Conservation (phyloP, 2,113 vertebrate species). For the Amblyornis subalaris region DNA sequence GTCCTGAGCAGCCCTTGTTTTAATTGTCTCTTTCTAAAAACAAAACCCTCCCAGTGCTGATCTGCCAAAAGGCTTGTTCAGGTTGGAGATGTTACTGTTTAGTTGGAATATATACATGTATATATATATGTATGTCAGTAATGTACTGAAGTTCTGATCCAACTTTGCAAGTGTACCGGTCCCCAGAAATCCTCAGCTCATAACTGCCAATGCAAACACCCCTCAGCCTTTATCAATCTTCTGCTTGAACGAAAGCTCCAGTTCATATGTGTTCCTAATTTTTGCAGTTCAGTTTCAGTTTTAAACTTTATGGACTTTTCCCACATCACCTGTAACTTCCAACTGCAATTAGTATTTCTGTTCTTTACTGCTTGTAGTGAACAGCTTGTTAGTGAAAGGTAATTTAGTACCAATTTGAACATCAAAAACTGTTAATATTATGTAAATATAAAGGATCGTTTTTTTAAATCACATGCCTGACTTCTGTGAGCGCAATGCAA, state of each 20-base stretch:
- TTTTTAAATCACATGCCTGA: neutral
- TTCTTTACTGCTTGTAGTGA: neutral
- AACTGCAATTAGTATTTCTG: neutral
- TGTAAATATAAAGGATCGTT: neutral
- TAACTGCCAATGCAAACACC: neutral
- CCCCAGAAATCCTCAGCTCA: neutral
- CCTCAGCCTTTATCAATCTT: neutral
- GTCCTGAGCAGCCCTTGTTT: neutral
- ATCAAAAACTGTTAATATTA: neutral
- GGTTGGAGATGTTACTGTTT: neutral
- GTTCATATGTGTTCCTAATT: neutral
- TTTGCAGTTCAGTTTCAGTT: neutral
- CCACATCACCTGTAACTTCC: neutral
- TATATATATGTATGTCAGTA: neutral
- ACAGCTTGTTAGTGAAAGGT: neutral
- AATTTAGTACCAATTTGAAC: neutral
- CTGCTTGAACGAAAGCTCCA: neutral
- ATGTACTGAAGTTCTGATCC: neutral
- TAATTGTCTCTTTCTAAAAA: neutral
- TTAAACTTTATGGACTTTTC: neutral
- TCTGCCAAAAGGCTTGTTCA: conserved; percentile 1
- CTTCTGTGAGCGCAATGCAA: neutral
- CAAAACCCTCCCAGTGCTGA: neutral
- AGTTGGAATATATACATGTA: neutral
- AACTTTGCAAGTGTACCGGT: neutral